These are phyloP conservation scores for Podarcis raffonei DNA, from an alignment of 2,113 vertebrate genomes.

Conservation along the genomic window DNA sequence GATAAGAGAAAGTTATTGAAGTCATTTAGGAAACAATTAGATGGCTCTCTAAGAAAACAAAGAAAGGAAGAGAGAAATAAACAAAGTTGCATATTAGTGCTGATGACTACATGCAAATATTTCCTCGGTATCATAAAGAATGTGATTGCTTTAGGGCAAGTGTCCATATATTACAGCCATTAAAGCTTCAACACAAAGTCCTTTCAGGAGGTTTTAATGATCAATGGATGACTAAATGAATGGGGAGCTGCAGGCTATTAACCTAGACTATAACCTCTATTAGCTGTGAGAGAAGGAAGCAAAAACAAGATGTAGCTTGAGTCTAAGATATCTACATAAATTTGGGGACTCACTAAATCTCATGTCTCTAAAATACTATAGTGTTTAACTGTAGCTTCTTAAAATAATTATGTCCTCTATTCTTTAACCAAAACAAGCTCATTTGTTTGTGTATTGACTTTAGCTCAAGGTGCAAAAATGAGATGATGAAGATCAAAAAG, in stretches of 20 bases:
- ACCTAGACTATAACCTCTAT: constrained; percentile 65
- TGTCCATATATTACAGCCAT: constrained; percentile 57
- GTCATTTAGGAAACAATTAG: constrained; percentile 23
- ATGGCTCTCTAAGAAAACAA: constrained; percentile 8
- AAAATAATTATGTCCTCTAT: constrained; percentile 33
- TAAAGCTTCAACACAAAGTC: constrained; percentile 62
- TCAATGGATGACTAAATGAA: constrained; percentile 70
- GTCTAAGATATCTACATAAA: constrained; percentile 56
- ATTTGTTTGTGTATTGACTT: constrained; percentile 26
- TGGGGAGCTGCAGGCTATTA: constrained; percentile 72
- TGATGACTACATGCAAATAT: constrained; percentile 33
- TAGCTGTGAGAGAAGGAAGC: constrained; percentile 64
- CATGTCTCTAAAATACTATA: constrained; percentile 37
- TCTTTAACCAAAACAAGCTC: constrained; percentile 33
- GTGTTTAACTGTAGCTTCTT: constrained; percentile 38
- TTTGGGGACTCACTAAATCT: constrained; percentile 59
- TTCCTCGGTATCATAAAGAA: constrained; percentile 42
- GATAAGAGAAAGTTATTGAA: constrained; percentile 12
- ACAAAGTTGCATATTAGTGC: constrained; percentile 48
- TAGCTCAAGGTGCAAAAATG: background rate
- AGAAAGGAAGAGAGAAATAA: constrained; percentile 40
- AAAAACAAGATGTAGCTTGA: constrained; percentile 39
- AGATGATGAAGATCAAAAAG: background rate
- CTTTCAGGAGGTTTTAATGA: constrained; percentile 68
- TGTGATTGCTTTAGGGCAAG: constrained; percentile 49